Base-by-base conservation (phyloP, 2,888 invertebrate species). In the Pollenia griseotomentosa region DNA sequence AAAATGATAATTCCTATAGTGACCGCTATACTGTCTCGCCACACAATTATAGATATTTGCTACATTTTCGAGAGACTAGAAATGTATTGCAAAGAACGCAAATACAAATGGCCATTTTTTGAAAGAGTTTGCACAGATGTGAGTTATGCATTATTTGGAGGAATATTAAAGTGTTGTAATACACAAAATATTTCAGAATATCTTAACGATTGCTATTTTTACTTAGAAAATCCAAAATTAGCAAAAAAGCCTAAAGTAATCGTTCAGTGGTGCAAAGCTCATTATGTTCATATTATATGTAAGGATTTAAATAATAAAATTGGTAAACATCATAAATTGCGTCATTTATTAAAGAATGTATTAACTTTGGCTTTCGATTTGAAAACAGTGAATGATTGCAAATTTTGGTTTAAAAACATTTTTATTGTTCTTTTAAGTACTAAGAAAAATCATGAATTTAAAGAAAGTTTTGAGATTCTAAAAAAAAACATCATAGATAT, bases 1-100 rank as follows among this genome's bases (percentile, higher is more conserved):
- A 75, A 75, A 65, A 53, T 44, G 14, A 19, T 75, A 63, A 42
- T 75, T 53, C 75, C 63, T 16, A 48, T 63, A 16, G 33, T n/a
- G 9, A 71, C 55, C 2, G 40, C 48, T 2, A 63, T 75, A 51
- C 40, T 40, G 7, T 23, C 71, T 14, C 44, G 71, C 9, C 19
- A 51, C 9, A 75, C 75, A 42, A 63, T 42, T 10, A 7, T 14
- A 0, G 61, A 75, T 51, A 75, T 75, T 16, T 42, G 7, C 5
- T 51, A 51, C 40, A 63, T 63, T 42, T 75, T 63, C 40, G 74
- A 75, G 16, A 51, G 12, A 19, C 5, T 75, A 4, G 23, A 73
- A n/a, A 5, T 42, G 9, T 71, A 19, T 44, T 73, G 48, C 12
- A 73, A n/a, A n/a, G n/a, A n/a, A n/a, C n/a, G n/a, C n/a, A n/a